Percentiles rank a stretch among this genome's conserved stretches.
phyloP scores from a whole-genome alignment of 2,888 invertebrate species.

The Unio delphinus region DNA sequence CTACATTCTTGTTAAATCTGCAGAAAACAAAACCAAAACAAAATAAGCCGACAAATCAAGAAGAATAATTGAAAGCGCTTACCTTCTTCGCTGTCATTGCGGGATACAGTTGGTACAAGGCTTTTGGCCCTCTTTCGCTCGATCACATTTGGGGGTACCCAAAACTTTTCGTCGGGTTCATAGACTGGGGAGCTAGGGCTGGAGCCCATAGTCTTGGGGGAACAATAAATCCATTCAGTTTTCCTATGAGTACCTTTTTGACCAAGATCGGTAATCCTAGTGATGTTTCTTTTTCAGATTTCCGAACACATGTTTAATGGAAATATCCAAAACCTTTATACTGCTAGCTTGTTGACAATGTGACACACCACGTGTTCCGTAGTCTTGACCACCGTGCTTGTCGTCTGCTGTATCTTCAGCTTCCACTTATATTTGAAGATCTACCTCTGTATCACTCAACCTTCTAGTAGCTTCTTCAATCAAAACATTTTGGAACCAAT shows the following conservation, averaged over 20 bases:
- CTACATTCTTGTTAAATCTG: too few relatives aligned
- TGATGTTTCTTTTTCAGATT: too few relatives aligned
- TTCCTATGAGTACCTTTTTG: conserved; percentile 13
- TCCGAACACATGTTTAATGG: too few relatives aligned
- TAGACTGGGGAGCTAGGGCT: conserved; percentile 53
- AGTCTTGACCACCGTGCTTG: too few relatives aligned
- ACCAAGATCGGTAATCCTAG: too few relatives aligned
- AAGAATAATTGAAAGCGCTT: conserved; percentile 13
- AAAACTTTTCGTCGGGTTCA: conserved; percentile 62
- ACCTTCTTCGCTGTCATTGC: conserved; percentile 59
- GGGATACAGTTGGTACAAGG: conserved; percentile 54
- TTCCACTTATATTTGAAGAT: too few relatives aligned
- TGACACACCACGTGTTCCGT: too few relatives aligned
- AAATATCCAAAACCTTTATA: too few relatives aligned
- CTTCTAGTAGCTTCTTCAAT: conserved; percentile 70
- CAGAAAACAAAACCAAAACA: background rate
- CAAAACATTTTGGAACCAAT: conserved; percentile 77
- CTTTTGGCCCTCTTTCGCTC: conserved; percentile 65
- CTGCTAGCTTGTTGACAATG: too few relatives aligned
- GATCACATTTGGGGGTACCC: conserved; percentile 66
- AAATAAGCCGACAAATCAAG: background rate
- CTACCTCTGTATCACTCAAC: background rate
- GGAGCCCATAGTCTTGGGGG: conserved; percentile 56
- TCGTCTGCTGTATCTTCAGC: too few relatives aligned
- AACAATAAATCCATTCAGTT: conserved; percentile 37